Evolutionary conservation across 2,797 vertebrate species (phyloP).

Genomic region (Distichodus sexfasciatus): DNA sequence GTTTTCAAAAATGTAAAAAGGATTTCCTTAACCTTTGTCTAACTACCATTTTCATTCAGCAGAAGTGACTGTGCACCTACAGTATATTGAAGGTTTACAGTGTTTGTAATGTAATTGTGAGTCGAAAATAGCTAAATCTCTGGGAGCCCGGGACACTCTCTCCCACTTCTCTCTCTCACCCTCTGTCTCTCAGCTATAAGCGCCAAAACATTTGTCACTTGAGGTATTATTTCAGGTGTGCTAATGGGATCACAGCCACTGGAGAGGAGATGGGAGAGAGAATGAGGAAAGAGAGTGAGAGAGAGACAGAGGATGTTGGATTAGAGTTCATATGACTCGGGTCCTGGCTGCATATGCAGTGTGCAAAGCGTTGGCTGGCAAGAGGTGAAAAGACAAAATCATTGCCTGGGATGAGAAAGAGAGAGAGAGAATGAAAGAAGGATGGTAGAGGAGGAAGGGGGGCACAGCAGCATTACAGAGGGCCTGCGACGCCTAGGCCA

Average conservation of each 20-base stretch:
- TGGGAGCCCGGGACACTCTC: conserved; percentile 26
- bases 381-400: conserved; percentile 51
- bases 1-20: no score
- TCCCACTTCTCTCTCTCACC: conserved; percentile 30
- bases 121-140: conserved; percentile 53
- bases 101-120: conserved; percentile 57
- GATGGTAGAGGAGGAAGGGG: conserved; percentile 45
- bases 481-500: conserved; percentile 49
- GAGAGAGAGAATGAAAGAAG: conserved; percentile 52
- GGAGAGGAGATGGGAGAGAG: conserved; percentile 40
- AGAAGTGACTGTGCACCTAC: conserved; percentile 49
- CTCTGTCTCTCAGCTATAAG: conserved; percentile 53
- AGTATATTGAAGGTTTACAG: conserved; percentile 55
- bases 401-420: conserved; percentile 39
- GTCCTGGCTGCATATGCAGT: conserved; percentile 45
- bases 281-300: conserved; percentile 49
- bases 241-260: conserved; percentile 72
- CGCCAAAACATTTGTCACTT: conserved; percentile 64
- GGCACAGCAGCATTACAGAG: conserved; percentile 42
- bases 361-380: conserved; percentile 44
- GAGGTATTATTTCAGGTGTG: conserved; percentile 80
- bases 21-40: not conserved
- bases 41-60: conserved; percentile 63
- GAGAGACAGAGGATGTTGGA: conserved; percentile 32
- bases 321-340: conserved; percentile 47